Base-by-base conservation (phyloP, 2,797 vertebrate species). In the Etheostoma nigrum region DNA sequence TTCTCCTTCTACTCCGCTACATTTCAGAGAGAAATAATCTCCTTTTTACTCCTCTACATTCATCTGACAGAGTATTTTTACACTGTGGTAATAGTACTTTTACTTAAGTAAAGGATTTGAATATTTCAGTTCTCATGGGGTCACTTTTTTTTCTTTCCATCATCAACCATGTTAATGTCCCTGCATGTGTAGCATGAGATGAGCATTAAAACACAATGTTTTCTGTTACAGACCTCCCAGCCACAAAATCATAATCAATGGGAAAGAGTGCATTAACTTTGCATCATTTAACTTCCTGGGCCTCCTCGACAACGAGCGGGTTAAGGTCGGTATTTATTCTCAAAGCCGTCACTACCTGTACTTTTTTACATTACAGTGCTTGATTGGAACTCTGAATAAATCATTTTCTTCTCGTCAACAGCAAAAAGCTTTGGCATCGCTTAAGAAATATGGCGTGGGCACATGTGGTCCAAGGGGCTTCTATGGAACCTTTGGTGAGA, bases 231-330 rank as follows among this genome's bases (percentile, higher is more conserved):
- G 98, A 30, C 97, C 97, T 83, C 97, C 97, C 44, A 96, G 95
- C 79, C 97, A 99, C 91, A 96, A 91, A 84, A 97, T 99, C 81
- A 94, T 94, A 58, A 97, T 99, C 76, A 98, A 99, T 88, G 97
- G 97, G 44, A 98, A 97, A 85, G 93, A 98, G 87, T 99, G 97
- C 86, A 84, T 97, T 73, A 99, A 99, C 89, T 99, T 99, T 75
- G 97, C 98, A 52, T 98, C 98, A 0, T 99, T 99, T 92, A 99
- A 99, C 92, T 99, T 99, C 89, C 93, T 99, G 91, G 98, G 98
- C 72, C 95, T 99, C 81, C 83, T 99, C 15, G 97, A 97, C 88
- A 96, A 97, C 33, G 95, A 96, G 77, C 96, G 96, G 15, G 96
- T 99, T 71, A 99, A 99, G 96, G 98, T 99, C 79, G 92, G 96